Percentiles rank a stretch among this genome's conserved stretches.
Conservation (phyloP, 2,113 vertebrate genomes). For the Azemiops feae region DNA sequence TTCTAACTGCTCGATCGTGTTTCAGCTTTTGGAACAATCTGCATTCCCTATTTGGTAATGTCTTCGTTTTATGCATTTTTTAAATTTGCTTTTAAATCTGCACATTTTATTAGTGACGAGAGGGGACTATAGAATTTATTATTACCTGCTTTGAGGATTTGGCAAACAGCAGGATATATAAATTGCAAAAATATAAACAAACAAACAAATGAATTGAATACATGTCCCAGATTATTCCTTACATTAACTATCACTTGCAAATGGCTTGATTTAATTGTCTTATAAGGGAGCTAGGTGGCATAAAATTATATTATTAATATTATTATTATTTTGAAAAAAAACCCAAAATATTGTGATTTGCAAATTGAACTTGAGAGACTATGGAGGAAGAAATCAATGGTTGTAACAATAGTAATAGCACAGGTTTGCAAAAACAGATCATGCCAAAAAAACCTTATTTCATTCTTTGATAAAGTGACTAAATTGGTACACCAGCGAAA, state of each 20-base stretch:
- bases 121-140: background rate
- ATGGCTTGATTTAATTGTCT: background rate
- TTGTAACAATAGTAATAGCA: too few species aligned
- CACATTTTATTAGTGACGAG: background rate
- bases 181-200: background rate
- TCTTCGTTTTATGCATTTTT: background rate
- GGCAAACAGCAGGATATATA: background rate
- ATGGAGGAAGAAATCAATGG: too few species aligned
- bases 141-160: background rate
- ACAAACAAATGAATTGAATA: background rate
- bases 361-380: too few species aligned
- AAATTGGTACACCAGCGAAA: too few species aligned
- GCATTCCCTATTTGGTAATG: background rate
- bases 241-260: background rate
- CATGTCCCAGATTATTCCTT: background rate
- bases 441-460: too few species aligned
- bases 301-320: too few species aligned
- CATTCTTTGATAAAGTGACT: too few species aligned
- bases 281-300: background rate
- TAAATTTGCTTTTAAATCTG: background rate
- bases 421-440: too few species aligned
- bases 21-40: background rate
- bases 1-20: background rate
- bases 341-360: too few species aligned
- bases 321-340: too few species aligned